Evolutionary conservation across 2,797 vertebrate species (phyloP).

Genomic region (Hippoglossus hippoglossus): DNA sequence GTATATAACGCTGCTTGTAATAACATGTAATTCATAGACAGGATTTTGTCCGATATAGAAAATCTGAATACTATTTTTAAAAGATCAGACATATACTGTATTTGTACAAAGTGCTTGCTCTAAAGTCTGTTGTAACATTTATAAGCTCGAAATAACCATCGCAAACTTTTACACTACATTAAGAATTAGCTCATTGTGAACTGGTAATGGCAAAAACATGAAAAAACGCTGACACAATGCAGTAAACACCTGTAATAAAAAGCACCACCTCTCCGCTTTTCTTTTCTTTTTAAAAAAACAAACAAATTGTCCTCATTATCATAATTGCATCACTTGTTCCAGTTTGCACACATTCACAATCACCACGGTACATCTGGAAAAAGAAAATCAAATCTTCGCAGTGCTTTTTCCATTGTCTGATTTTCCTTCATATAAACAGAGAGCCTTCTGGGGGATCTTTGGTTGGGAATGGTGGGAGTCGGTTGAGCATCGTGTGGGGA

Average conservation of each 20-base stretch:
- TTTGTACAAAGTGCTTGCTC: constrained; percentile 77
- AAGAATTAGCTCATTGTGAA: constrained; percentile 49
- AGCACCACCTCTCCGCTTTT: constrained; percentile 5
- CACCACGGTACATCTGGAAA: constrained; percentile 48
- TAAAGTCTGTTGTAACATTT: constrained; percentile 75
- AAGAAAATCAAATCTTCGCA: constrained; percentile 4
- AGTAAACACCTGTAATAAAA: constrained; percentile 66
- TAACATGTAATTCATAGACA: constrained; percentile 52
- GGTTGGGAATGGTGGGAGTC: constrained; percentile 27
- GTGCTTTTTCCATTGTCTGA: constrained; percentile 29
- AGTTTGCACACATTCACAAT: constrained; percentile 70
- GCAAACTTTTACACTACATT: constrained; percentile 49
- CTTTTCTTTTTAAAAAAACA: constrained; percentile 7
- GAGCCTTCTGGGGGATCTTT: constrained; percentile 36
- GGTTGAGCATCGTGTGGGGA: constrained; percentile 10
- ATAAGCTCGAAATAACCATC: constrained; percentile 53
- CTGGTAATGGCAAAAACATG: constrained; percentile 23
- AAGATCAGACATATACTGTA: constrained; percentile 52
- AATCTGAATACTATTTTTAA: constrained; percentile 59
- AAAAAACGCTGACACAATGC: constrained; percentile 41
- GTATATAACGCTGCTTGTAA: constrained; percentile 35
- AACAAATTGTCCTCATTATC: constrained; percentile 29
- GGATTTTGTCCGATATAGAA: constrained; percentile 61
- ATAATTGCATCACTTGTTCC: constrained; percentile 62
- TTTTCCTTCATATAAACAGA: constrained; percentile 58